phyloP scores from a whole-genome alignment of 2,888 invertebrate species.

The Tetranychus truncatus region DNA sequence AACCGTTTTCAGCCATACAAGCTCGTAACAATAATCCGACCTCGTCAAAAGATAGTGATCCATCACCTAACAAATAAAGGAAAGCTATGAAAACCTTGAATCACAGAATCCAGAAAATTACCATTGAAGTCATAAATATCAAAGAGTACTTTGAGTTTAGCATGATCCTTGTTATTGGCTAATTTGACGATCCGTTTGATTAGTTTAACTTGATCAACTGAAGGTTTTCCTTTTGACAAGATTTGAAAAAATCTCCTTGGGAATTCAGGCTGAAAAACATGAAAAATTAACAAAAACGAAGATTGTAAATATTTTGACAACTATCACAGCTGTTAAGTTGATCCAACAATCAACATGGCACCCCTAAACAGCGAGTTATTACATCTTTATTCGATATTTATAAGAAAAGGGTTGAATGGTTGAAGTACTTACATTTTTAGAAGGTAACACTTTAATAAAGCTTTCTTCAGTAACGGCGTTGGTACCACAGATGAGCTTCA shows the following conservation, averaged over 20 bases:
- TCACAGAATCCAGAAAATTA: background rate
- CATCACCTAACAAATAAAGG: constrained; percentile 47
- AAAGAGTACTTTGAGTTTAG: background rate
- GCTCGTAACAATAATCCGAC: constrained; percentile 75
- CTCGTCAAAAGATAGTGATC: constrained; percentile 70
- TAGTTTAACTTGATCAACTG: background rate
- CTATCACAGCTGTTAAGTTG: no score
- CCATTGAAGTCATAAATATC: background rate
- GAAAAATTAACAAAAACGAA: background rate
- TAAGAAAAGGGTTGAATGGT: background rate
- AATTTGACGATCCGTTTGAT: background rate
- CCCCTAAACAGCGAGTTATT: no score
- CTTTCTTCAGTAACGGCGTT: background rate
- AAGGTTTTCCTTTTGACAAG: background rate
- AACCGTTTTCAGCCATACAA: constrained; percentile 86
- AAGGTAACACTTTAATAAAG: background rate
- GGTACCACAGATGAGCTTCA: background rate
- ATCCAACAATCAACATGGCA: no score
- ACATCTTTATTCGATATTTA: no score
- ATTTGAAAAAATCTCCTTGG: background rate
- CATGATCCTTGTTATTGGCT: background rate
- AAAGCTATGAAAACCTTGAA: background rate
- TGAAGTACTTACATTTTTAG: background rate
- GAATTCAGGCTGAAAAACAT: background rate
- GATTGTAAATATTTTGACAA: no score